Evolutionary conservation across 2,888 invertebrate genomes (phyloP), one percentile per base, ranked within the genome.

Genomic region (Drosophila vallismaia): DNA sequence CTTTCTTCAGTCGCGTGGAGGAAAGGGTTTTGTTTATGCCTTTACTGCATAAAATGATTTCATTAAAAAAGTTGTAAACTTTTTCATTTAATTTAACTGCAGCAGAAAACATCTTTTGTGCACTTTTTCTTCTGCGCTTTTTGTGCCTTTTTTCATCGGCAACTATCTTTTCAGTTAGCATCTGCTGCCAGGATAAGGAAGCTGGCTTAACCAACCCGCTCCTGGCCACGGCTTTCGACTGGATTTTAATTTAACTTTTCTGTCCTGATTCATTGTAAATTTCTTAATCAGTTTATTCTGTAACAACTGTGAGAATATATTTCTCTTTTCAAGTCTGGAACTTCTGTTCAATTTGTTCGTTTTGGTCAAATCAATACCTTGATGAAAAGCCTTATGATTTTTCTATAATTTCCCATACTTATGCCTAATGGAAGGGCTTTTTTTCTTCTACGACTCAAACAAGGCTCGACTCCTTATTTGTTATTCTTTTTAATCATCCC

Each of bases 81-180:
- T 84, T 84, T 84, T 84, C 88, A 84, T 84, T 84, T 86, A 84
- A 84, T 84, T 84, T 84, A 86, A 88, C 84, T 86, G 86, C 86
- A 83, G 64, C 67, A 66, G 66, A 64, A 67, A 86, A 88, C 83
- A 88, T 86, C 88, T 79, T 83, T 88, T 87, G 85, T 76, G 85
- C 63, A 52, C 60, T 49, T 31, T 53, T 63, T 33, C 51, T 53
- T 38, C 59, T 44, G 28, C 9, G 19, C 44, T 9, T 26, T 33
- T 36, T 19, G 12, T 2, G n/a, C 28, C 28, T 28, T 36, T 7
- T 29, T 36, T n/a, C 14, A 19, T 26, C 10, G 52, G 55, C 40
- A 54, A 19, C 74, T 68, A 66, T 82, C 70, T 66, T 52, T 66
- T 66, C 49, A 63, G 56, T 62, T 44, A 46, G 74, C 77, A 75